Percentiles rank a stretch among this genome's conserved stretches.
Conservation (phyloP, 1,140 invertebrate genomes). For the Araneus ventricosus region DNA sequence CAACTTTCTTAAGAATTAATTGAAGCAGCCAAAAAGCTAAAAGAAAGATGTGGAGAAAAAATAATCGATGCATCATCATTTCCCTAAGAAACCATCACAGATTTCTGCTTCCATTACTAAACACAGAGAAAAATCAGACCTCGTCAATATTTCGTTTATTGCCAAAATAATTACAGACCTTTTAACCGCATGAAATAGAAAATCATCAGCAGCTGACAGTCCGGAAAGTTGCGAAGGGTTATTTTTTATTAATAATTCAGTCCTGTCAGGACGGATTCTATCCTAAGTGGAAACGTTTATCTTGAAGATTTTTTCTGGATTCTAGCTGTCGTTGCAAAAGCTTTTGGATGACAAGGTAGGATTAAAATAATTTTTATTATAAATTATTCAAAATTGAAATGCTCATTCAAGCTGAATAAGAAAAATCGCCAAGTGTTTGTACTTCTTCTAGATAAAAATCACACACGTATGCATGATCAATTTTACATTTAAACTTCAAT, state of each 20-base stretch:
- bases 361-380: constrained; percentile 12
- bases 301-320: neutral
- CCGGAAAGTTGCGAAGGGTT: neutral
- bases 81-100: neutral
- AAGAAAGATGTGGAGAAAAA: neutral
- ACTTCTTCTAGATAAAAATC: neutral
- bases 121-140: neutral
- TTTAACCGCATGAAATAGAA: constrained; percentile 6
- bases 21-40: neutral
- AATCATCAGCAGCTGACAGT: neutral
- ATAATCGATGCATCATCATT: neutral
- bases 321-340: neutral
- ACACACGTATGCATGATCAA: neutral
- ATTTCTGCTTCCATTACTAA: neutral
- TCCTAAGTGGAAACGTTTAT: constrained; percentile 29
- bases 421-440: neutral
- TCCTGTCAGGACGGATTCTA: neutral
- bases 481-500: neutral
- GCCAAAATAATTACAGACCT: neutral
- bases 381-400: neutral
- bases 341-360: neutral
- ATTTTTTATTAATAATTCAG: constrained; percentile 43
- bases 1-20: neutral
- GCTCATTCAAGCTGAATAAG: neutral
- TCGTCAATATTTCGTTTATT: constrained; percentile 5